These are phyloP conservation scores for Drosophila leontia DNA, from an alignment of 1,140 invertebrate species.

Conservation along the genomic window DNA sequence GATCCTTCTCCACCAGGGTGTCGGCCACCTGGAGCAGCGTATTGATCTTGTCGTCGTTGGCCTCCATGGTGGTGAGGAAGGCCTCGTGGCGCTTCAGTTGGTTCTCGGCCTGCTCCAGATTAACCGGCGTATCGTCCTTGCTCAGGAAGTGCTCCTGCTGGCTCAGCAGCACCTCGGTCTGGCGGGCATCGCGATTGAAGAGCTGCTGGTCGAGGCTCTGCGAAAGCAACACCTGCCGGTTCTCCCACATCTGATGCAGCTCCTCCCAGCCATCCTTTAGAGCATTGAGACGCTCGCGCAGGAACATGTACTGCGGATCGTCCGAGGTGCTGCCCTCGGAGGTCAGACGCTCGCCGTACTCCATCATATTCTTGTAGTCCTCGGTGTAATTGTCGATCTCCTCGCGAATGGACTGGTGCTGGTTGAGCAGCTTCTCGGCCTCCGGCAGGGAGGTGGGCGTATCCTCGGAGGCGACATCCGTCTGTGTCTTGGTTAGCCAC, in stretches of 20 bases:
- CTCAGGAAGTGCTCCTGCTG: constrained; percentile 98
- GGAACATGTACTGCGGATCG: constrained; percentile 99
- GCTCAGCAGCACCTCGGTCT: constrained; percentile 98
- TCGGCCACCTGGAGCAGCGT: constrained; percentile 96
- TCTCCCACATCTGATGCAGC: constrained; percentile 99
- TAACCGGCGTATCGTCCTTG: constrained; percentile 97
- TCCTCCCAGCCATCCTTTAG: constrained; percentile 99
- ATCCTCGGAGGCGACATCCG: constrained; percentile 98
- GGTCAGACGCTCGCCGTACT: constrained; percentile 93
- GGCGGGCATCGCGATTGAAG: constrained; percentile 97
- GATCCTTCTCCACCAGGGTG: constrained; percentile 94
- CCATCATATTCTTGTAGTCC: constrained; percentile 99
- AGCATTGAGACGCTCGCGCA: constrained; percentile 97
- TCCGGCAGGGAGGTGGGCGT: constrained; percentile 98
- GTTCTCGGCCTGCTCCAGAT: constrained; percentile 98
- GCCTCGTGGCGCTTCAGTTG: constrained; percentile 98
- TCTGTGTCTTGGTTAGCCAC: constrained; percentile 99
- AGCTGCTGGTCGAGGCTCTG: constrained; percentile 98
- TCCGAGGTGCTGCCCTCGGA: constrained; percentile 92
- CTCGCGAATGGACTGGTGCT: constrained; percentile 98
- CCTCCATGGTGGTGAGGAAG: constrained; percentile 99
- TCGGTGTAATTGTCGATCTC: constrained; percentile 99
- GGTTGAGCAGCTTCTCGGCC: constrained; percentile 97
- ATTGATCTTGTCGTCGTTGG: constrained; percentile 99
- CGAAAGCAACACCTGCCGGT: constrained; percentile 96